Evolutionary conservation across 2,888 invertebrate species (phyloP).

Genomic region (Ariolimax columbianus): DNA sequence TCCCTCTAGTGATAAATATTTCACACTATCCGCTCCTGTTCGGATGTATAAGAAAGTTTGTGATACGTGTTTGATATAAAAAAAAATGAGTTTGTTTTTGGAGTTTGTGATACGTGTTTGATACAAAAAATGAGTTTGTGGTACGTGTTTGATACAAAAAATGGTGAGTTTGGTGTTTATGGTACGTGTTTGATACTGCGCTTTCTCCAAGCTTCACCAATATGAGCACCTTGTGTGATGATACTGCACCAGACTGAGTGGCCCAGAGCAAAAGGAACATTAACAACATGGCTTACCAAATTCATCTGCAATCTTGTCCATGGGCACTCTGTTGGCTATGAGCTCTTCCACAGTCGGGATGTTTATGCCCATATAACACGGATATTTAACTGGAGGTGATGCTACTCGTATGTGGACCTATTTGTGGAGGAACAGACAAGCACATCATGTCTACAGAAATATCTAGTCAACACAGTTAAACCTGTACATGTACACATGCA

Average conservation of each 20-base stretch:
- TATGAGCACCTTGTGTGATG: too few relatives aligned
- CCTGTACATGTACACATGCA: too few relatives aligned
- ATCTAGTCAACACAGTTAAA: too few relatives aligned
- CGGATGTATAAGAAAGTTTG: not conserved
- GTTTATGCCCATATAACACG: conserved; percentile 99
- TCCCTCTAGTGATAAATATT: conserved; percentile 95
- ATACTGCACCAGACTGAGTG: too few relatives aligned
- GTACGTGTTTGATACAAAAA: too few relatives aligned
- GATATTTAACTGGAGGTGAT: conserved; percentile 90
- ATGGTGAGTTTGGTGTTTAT: too few relatives aligned
- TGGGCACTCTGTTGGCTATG: conserved; percentile 92
- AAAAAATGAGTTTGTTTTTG: too few relatives aligned
- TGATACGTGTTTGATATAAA: not conserved
- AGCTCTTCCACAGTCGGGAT: conserved; percentile 97
- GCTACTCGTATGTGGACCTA: conserved; percentile 97
- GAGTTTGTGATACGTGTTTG: too few relatives aligned
- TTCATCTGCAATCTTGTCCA: conserved; percentile 88
- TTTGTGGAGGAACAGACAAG: not conserved
- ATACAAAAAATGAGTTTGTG: too few relatives aligned
- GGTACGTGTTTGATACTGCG: too few relatives aligned
- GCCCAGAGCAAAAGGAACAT: too few relatives aligned
- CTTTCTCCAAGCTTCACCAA: too few relatives aligned
- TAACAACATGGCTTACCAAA: conserved; percentile 83
- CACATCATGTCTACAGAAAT: not conserved
- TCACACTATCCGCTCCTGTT: conserved; percentile 90